These are phyloP conservation scores for Panurus biarmicus DNA, from an alignment of 2,113 vertebrate species.

Conservation along the genomic window DNA sequence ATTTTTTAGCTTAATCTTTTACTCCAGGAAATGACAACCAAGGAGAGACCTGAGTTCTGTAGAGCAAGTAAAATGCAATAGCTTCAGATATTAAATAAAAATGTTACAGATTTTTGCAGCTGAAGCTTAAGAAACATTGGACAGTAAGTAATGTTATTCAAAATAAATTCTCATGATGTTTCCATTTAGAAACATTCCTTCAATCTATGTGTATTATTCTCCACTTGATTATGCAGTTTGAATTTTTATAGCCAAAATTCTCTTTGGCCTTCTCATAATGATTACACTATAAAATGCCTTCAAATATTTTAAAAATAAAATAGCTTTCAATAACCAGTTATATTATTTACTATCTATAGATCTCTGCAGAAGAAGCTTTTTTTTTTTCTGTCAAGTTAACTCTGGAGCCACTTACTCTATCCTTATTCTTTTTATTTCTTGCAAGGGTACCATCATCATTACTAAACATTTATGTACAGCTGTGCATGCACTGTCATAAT, in stretches of 20 bases:
- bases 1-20: not conserved
- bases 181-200: not conserved
- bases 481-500: not conserved
- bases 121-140: not conserved
- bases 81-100: not conserved
- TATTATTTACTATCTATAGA: not conserved
- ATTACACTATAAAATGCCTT: not conserved
- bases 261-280: not conserved
- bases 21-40: not conserved
- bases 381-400: not conserved
- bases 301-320: not conserved
- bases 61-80: not conserved
- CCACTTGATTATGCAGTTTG: not conserved
- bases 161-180: not conserved
- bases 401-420: not conserved
- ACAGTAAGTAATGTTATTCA: not conserved
- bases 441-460: not conserved
- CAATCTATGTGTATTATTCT: not conserved
- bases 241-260: not conserved
- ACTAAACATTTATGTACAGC: slow-evolving; percentile 6
- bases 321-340: not conserved
- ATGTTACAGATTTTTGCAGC: not conserved
- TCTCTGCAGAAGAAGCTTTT: not conserved
- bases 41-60: not conserved
- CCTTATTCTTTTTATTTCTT: not conserved